Evolutionary conservation across 2,797 vertebrate genomes (phyloP).

Genomic region (Phrynocephalus vlangalii): DNA sequence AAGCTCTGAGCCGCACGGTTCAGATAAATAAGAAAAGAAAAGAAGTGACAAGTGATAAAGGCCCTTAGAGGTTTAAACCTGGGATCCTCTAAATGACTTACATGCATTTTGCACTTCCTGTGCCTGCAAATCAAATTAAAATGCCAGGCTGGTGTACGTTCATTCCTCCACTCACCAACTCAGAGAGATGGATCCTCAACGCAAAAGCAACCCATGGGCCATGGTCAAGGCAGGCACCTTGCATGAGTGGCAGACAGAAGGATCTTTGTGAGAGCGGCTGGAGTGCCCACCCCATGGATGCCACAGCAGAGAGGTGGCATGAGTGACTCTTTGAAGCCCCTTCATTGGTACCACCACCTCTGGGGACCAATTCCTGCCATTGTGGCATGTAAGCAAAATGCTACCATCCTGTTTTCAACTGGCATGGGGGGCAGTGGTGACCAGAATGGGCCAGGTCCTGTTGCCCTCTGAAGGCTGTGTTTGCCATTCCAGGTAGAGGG

Average conservation of each 20-base stretch:
- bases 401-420: neutral
- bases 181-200: neutral
- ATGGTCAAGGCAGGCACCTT: neutral
- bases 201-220: neutral
- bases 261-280: neutral
- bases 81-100: neutral
- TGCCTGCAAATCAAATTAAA: neutral
- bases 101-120: neutral
- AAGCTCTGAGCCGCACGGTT: neutral
- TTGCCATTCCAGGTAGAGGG: neutral
- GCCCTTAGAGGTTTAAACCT: neutral
- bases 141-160: neutral
- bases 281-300: neutral
- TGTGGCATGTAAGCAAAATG: neutral
- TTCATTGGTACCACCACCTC: neutral
- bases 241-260: too few relatives aligned
- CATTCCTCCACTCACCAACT: neutral
- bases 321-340: neutral
- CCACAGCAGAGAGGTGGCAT: neutral
- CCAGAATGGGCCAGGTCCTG: neutral
- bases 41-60: neutral
- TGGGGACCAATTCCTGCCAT: neutral
- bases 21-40: neutral
- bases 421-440: neutral
- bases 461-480: neutral